phyloP scores from a whole-genome alignment of 2,797 vertebrate genomes.

The Simalia tracyae region DNA sequence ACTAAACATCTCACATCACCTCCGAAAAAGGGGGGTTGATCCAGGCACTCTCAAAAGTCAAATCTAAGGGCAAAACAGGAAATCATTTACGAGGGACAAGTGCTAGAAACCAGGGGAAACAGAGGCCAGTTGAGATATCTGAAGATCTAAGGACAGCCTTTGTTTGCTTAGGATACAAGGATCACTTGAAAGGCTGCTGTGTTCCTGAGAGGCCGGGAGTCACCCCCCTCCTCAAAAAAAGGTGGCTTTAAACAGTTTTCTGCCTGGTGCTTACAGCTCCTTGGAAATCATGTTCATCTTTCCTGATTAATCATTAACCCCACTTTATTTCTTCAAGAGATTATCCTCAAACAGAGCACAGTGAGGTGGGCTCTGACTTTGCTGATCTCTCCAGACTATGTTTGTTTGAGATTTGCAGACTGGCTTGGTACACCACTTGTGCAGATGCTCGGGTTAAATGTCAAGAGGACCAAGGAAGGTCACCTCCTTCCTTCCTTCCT shows the following conservation, averaged over 20 bases:
- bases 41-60: background rate
- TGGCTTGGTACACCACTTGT: constrained; percentile 29
- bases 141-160: constrained; percentile 4
- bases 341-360: constrained; percentile 68
- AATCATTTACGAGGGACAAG: background rate
- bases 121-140: background rate
- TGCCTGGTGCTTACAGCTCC: constrained; percentile 60
- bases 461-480: constrained; percentile 69
- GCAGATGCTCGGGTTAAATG: constrained; percentile 65
- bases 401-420: constrained; percentile 65
- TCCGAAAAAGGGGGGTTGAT: background rate
- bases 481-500: background rate
- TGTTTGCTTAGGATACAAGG: constrained; percentile 42
- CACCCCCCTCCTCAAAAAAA: background rate
- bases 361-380: constrained; percentile 67
- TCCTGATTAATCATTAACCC: constrained; percentile 76
- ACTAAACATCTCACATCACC: background rate
- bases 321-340: constrained; percentile 68
- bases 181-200: constrained; percentile 47
- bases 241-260: constrained; percentile 49
- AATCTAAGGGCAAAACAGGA: background rate
- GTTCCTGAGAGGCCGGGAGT: constrained; percentile 35
- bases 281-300: constrained; percentile 70
- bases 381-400: constrained; percentile 62
- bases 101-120: background rate